These are phyloP conservation scores for Diplodus sargus DNA, from an alignment of 2,797 vertebrate genomes.

Conservation along the genomic window DNA sequence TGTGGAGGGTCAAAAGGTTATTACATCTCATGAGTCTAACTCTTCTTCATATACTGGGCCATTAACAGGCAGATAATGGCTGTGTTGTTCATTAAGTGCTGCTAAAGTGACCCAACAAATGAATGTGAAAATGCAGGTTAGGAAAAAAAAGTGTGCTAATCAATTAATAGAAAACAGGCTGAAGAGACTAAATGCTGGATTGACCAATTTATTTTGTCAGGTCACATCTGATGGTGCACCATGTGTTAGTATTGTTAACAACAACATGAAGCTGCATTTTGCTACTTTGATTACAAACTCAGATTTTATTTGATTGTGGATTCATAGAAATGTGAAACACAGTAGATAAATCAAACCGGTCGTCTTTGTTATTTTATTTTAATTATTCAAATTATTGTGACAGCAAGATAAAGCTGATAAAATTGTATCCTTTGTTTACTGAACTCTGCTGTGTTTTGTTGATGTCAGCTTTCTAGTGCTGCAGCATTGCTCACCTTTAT, in stretches of 20 bases:
- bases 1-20: constrained; percentile 36
- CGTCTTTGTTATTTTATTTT: neutral
- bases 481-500: neutral
- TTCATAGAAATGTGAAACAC: neutral
- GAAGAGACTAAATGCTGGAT: neutral
- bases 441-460: too few relatives aligned
- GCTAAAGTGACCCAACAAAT: constrained; percentile 8
- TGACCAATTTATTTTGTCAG: constrained; percentile 21
- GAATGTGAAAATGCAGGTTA: constrained; percentile 2
- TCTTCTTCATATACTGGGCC: constrained; percentile 37
- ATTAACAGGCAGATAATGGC: constrained; percentile 30
- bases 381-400: too few relatives aligned
- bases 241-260: neutral
- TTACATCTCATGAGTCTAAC: constrained; percentile 35
- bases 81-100: constrained; percentile 12
- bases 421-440: too few relatives aligned
- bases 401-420: too few relatives aligned
- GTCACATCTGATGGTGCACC: neutral
- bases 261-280: neutral
- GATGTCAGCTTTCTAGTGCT: neutral
- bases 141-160: neutral
- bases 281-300: too few relatives aligned
- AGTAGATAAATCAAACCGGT: neutral
- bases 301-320: neutral
- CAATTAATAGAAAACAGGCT: constrained; percentile 1